phyloP scores from a whole-genome alignment of 2,888 invertebrate genomes.

The Dynastes tityus region DNA sequence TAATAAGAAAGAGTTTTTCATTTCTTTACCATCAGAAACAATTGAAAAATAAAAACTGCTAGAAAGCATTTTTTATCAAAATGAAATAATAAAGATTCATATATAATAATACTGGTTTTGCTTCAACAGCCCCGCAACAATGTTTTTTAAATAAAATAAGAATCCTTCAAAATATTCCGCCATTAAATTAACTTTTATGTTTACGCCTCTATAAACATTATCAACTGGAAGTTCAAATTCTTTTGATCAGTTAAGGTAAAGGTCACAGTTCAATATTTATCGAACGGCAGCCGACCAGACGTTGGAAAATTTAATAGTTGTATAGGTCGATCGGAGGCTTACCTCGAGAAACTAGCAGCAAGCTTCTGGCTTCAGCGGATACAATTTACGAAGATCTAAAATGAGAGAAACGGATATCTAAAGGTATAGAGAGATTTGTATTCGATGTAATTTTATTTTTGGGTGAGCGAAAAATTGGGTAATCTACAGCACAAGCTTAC shows the following conservation, averaged over 20 bases:
- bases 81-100: too few species aligned
- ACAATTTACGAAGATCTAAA: conserved; percentile 20
- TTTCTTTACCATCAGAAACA: too few species aligned
- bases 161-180: too few species aligned
- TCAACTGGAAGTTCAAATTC: too few species aligned
- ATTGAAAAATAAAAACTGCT: too few species aligned
- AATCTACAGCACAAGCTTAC: conserved; percentile 32
- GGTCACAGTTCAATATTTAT: conserved; percentile 21
- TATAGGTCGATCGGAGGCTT: conserved; percentile 26
- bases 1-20: too few species aligned
- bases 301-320: conserved; percentile 38
- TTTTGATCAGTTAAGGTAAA: background rate
- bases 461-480: conserved; percentile 38
- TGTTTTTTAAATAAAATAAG: too few species aligned
- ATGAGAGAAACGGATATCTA: conserved; percentile 23
- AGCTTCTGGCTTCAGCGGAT: conserved; percentile 20
- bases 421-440: conserved; percentile 39
- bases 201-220: too few species aligned
- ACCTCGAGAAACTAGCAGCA: conserved; percentile 33
- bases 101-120: too few species aligned
- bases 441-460: conserved; percentile 43
- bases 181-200: too few species aligned
- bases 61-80: too few species aligned
- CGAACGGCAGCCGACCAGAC: conserved; percentile 11
- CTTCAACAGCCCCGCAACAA: too few species aligned